Conservation (phyloP, 2,888 invertebrate genomes). For the Drosophila mercatorum region DNA sequence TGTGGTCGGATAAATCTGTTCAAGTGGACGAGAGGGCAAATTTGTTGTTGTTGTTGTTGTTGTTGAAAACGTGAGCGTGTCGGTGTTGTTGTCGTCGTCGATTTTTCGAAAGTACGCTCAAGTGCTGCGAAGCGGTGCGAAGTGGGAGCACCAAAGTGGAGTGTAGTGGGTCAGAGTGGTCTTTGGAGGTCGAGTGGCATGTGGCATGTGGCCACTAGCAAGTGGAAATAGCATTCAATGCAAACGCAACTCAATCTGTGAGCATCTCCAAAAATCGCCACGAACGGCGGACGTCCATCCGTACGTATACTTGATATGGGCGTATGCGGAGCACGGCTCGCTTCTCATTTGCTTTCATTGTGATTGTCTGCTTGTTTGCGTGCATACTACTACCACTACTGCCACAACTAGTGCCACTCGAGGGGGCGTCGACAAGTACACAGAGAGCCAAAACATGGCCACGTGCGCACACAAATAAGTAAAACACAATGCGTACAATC, state of each 20-base stretch:
- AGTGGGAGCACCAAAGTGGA: conserved; percentile 30
- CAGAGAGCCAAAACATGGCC: conserved; percentile 34
- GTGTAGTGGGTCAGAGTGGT: conserved; percentile 21
- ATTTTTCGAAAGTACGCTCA: conserved; percentile 43
- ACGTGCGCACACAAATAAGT: conserved; percentile 57
- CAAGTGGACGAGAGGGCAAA: conserved; percentile 62
- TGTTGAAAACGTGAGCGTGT: conserved; percentile 41
- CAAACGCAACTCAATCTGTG: conserved; percentile 39
- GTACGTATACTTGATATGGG: conserved; percentile 62
- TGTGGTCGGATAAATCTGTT: conserved; percentile 84
- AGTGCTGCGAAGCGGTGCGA: conserved; percentile 33
- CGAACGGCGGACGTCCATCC: conserved; percentile 11
- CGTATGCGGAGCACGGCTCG: conserved; percentile 38
- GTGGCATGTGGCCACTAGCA: conserved; percentile 23
- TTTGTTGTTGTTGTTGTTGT: conserved; percentile 21
- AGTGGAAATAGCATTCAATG: conserved; percentile 54
- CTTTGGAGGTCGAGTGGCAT: conserved; percentile 30
- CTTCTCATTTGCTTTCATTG: conserved; percentile 44
- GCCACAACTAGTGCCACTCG: conserved; percentile 9
- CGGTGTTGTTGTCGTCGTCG: conserved; percentile 36
- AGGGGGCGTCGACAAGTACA: conserved; percentile 21
- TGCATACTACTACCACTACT: conserved; percentile 14
- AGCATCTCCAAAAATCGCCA: conserved; percentile 24
- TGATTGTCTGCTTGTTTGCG: conserved; percentile 28
- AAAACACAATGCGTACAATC: conserved; percentile 67